Evolutionary conservation across 2,113 vertebrate species (phyloP).

Genomic region (Odocoileus virginianus): DNA sequence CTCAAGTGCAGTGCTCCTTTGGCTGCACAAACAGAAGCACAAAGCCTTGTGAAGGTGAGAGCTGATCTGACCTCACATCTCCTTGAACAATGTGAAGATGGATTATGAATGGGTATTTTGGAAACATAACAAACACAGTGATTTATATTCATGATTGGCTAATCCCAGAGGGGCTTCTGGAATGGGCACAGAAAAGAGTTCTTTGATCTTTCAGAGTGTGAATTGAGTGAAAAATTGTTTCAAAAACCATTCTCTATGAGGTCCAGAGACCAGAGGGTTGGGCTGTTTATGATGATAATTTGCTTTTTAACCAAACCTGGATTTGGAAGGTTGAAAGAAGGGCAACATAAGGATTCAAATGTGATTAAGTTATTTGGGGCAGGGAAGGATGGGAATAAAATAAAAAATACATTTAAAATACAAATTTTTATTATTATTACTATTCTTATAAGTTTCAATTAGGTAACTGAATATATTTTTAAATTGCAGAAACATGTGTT

Average conservation of each 20-base stretch:
- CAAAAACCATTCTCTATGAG: conserved; percentile 50
- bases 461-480: background rate
- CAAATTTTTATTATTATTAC: background rate
- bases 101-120: conserved; percentile 22
- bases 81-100: conserved; percentile 9
- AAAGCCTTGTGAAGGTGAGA: background rate
- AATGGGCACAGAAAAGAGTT: conserved; percentile 3
- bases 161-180: conserved; percentile 19
- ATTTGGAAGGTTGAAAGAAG: conserved; percentile 34
- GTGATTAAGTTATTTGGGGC: background rate
- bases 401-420: background rate
- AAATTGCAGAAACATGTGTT: background rate
- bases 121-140: conserved; percentile 41
- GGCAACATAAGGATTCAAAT: background rate
- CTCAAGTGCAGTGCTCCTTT: background rate
- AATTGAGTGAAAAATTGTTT: conserved; percentile 55
- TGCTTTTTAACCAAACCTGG: conserved; percentile 27
- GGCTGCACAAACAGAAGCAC: background rate
- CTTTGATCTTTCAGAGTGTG: conserved; percentile 52
- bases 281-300: conserved; percentile 19
- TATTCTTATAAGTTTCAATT: background rate
- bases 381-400: background rate
- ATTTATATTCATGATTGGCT: conserved; percentile 55
- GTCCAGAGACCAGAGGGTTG: conserved; percentile 20
- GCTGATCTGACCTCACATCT: background rate